Conservation (phyloP, 1,140 invertebrate genomes). For the Helicoverpa zea region DNA sequence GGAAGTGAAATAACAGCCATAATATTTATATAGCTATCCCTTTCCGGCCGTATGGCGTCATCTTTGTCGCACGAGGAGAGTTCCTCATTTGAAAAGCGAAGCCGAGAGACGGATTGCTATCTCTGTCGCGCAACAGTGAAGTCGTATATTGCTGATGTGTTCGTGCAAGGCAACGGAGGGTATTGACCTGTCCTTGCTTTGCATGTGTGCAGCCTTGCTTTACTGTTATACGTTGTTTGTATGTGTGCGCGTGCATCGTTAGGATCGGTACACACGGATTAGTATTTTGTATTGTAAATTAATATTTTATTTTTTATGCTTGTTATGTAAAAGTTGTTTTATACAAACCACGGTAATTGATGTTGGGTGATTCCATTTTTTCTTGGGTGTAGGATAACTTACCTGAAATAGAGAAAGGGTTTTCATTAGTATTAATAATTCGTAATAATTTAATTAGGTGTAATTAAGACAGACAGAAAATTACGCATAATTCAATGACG, state of each 20-base stretch:
- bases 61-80: constrained; percentile 72
- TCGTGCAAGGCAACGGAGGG: constrained; percentile 85
- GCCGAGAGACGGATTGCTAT: constrained; percentile 61
- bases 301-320: constrained; percentile 33
- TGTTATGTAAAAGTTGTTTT: constrained; percentile 23
- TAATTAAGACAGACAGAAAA: no score
- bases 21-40: constrained; percentile 84
- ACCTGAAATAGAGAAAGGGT: constrained; percentile 63
- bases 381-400: constrained; percentile 53
- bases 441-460: no score
- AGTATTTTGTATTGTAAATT: constrained; percentile 51
- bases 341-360: constrained; percentile 48
- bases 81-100: constrained; percentile 66
- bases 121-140: constrained; percentile 61
- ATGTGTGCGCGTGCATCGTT: constrained; percentile 80
- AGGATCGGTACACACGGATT: constrained; percentile 74
- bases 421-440: constrained; percentile 17
- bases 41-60: constrained; percentile 68
- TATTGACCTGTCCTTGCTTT: constrained; percentile 86
- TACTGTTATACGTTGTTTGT: constrained; percentile 81
- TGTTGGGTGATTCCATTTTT: constrained; percentile 29
- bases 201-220: constrained; percentile 84
- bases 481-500: no score
- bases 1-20: constrained; percentile 86
- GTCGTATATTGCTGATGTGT: constrained; percentile 66